Percentiles rank a stretch among this genome's conserved stretches.
Evolutionary conservation across 30 jellyfish, hydroid and myxozoan genomes (phyloP).

Genomic region (Chironex yamaguchii): DNA sequence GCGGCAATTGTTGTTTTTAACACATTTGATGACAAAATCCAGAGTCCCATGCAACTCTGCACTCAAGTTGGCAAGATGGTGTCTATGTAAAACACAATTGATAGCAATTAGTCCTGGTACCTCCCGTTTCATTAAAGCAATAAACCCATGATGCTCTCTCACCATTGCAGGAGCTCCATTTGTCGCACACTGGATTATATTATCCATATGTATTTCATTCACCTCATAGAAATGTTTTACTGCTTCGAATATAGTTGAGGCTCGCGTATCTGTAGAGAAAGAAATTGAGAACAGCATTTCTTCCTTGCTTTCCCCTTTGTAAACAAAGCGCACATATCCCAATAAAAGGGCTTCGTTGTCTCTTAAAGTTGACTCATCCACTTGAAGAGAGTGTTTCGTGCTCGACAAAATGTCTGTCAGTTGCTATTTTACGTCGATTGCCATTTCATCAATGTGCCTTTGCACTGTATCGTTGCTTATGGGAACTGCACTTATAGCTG

Average conservation of each 20-base stretch:
- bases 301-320: background rate
- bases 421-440: background rate
- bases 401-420: background rate
- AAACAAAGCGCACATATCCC: background rate
- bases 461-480: background rate
- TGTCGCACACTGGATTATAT: background rate
- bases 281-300: background rate
- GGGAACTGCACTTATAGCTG: background rate
- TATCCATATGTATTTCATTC: background rate
- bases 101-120: background rate
- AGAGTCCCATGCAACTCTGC: background rate
- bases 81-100: background rate
- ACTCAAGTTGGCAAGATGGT: background rate
- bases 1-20: background rate
- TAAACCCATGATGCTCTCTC: background rate
- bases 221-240: background rate
- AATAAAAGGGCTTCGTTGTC: background rate
- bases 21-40: background rate
- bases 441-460: background rate
- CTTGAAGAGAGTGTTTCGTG: background rate
- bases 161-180: background rate
- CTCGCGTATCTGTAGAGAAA: background rate
- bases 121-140: background rate
- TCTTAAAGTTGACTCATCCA: background rate
- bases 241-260: background rate